A percentile compares a stretch with the other conserved stretches of the same genome.
Evolutionary conservation across 37 sponge, comb jelly and placozoan genomes (phyloP).

Genomic region (Ephydatia muelleri): DNA sequence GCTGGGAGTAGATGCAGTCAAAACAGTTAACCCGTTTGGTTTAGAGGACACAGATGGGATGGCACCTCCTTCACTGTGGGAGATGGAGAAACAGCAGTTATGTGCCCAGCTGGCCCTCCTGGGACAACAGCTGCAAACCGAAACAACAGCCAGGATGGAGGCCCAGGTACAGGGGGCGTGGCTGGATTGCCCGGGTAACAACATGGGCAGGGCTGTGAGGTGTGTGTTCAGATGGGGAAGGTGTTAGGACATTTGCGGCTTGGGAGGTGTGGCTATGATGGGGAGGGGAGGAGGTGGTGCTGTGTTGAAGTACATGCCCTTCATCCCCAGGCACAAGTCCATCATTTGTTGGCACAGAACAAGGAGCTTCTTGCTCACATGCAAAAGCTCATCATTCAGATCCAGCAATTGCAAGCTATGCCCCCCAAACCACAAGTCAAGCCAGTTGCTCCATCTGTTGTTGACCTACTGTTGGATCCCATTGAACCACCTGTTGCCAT

Average conservation of each 20-base stretch:
- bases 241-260: no score
- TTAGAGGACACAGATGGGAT: background rate
- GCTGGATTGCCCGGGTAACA: background rate
- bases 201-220: background rate
- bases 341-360: slow-evolving; percentile 82
- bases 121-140: slow-evolving; percentile 64
- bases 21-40: background rate
- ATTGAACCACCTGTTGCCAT: background rate
- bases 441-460: no score
- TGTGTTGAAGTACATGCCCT: background rate
- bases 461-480: background rate
- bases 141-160: slow-evolving; percentile 74
- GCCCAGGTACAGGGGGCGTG: slow-evolving; percentile 55
- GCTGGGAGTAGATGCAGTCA: background rate
- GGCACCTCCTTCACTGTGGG: background rate
- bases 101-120: slow-evolving; percentile 42
- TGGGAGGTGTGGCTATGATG: background rate
- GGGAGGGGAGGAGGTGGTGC: background rate
- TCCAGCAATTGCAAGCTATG: slow-evolving; percentile 42
- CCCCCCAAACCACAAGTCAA: background rate
- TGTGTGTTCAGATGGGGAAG: background rate
- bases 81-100: slow-evolving; percentile 41
- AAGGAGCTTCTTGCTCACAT: slow-evolving; percentile 78
- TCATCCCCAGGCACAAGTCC: slow-evolving; percentile 61
- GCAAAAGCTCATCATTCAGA: slow-evolving; percentile 73